A percentile compares a stretch with the other conserved stretches of the same genome.
Evolutionary conservation across 1,140 invertebrate genomes (phyloP).

Genomic region (Neotoxoptera formosana): DNA sequence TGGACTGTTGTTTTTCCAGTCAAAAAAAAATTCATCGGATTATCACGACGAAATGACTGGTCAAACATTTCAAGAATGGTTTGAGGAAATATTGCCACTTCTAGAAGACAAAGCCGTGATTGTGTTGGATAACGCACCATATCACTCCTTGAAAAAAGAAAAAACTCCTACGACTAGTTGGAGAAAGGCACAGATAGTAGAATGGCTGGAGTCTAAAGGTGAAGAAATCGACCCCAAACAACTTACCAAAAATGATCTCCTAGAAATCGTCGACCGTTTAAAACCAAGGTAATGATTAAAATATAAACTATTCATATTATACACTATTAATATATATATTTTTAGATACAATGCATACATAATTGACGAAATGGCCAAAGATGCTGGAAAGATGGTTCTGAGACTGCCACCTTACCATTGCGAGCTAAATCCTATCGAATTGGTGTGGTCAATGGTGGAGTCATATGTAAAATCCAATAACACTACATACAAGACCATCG

Average conservation of each 20-base stretch:
- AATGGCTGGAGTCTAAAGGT: constrained; percentile 21
- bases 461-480: background rate
- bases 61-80: background rate
- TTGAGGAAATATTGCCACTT: constrained; percentile 1
- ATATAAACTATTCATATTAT: constrained; percentile 11
- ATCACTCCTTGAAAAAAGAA: constrained; percentile 26
- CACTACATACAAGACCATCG: background rate
- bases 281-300: constrained; percentile 34
- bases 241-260: constrained; percentile 11
- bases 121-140: constrained; percentile 46
- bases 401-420: constrained; percentile 58
- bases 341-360: background rate
- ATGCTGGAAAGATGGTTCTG: constrained; percentile 52
- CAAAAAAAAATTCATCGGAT: background rate
- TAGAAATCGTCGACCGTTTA: background rate
- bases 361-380: constrained; percentile 55
- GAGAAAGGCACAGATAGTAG: background rate
- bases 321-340: background rate
- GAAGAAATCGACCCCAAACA: background rate
- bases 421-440: constrained; percentile 56
- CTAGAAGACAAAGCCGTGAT: background rate
- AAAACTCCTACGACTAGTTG: background rate
- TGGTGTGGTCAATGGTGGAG: constrained; percentile 29
- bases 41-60: background rate
- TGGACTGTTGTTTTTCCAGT: background rate